Base-by-base conservation (phyloP, 1,140 invertebrate genomes). In the Schlechtendalia chinensis region DNA sequence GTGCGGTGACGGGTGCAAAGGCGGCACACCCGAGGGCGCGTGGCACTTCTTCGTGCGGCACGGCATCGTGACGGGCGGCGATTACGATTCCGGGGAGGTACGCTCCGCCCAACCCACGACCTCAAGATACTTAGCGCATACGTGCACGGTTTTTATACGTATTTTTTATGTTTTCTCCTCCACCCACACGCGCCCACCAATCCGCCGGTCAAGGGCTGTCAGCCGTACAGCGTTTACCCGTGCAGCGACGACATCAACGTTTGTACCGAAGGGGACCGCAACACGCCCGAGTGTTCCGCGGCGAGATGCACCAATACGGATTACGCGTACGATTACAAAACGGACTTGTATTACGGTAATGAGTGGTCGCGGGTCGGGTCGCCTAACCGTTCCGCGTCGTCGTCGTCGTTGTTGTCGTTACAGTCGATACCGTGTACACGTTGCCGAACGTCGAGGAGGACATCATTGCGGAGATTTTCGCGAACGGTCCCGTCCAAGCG, bases 401-500 rank as follows among this genome's bases (percentile, higher is more conserved):
- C n/a, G n/a, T n/a, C n/a, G n/a, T n/a, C n/a, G n/a, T n/a, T n/a
- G n/a, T n/a, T n/a, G n/a, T n/a, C 32, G 32, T 39, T 59, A 22
- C 32, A 77, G 72, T 59, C n/a, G n/a, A 77, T 5, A 5, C 14
- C 11, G 54, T 59, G 10, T 77, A 77, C n/a, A 22, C 54, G 6
- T 24, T 77, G 27, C 11, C 71, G 0, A 54, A 19, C 12, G 22
- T 32, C 45, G 80, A 81, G 29, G 32, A 82, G n/a, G 74, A 45
- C 16, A 77, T 77, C 10, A 75, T 65, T 65, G 39, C 75, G 11
- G 82, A 83, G 16, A 81, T 83, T 22, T 81, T 63, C 27, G 39
- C 88, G 8, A 83, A 87, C 22, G 86, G 89, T 19, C 89, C 89
- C 6, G 82, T 90, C 4, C 85, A 88, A 27, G 87, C 89, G 2